These are phyloP conservation scores for Eufriesea mexicana DNA, from an alignment of 1,140 invertebrate species.

Conservation along the genomic window DNA sequence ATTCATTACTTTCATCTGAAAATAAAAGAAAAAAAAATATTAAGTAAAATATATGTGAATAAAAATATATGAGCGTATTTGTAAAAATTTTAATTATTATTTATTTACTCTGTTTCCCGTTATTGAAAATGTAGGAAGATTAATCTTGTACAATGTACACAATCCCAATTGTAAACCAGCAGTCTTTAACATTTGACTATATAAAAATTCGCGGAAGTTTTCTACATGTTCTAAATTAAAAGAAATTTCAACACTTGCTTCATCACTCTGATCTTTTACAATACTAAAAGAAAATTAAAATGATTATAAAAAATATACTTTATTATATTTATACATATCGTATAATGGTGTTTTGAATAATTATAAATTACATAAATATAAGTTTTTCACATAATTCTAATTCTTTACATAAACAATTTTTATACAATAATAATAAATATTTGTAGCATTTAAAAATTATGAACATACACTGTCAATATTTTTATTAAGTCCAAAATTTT, in stretches of 20 bases:
- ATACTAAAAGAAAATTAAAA: slow-evolving; percentile 58
- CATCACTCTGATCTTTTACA: slow-evolving; percentile 35
- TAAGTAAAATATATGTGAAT: background rate
- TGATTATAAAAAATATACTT: slow-evolving; percentile 5
- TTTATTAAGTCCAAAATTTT: slow-evolving; percentile 54
- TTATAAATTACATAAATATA: background rate
- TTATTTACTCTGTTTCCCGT: slow-evolving; percentile 69
- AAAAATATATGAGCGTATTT: background rate
- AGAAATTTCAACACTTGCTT: slow-evolving; percentile 19
- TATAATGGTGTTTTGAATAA: background rate
- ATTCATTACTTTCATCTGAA: slow-evolving; percentile 73
- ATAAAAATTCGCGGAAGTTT: slow-evolving; percentile 68
- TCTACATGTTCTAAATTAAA: slow-evolving; percentile 62
- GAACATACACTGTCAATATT: slow-evolving; percentile 69
- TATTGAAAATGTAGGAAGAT: slow-evolving; percentile 68
- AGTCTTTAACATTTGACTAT: slow-evolving; percentile 62
- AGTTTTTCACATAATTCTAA: too few relatives aligned
- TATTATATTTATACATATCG: background rate
- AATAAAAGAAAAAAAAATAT: slow-evolving; percentile 37
- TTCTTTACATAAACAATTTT: too few relatives aligned
- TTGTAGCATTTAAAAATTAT: background rate
- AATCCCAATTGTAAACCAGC: slow-evolving; percentile 68
- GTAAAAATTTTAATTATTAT: background rate
- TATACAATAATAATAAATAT: background rate
- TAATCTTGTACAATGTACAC: slow-evolving; percentile 69